phyloP scores from a whole-genome alignment of 2,797 vertebrate species.

The Melanotaenia parkinsoni region DNA sequence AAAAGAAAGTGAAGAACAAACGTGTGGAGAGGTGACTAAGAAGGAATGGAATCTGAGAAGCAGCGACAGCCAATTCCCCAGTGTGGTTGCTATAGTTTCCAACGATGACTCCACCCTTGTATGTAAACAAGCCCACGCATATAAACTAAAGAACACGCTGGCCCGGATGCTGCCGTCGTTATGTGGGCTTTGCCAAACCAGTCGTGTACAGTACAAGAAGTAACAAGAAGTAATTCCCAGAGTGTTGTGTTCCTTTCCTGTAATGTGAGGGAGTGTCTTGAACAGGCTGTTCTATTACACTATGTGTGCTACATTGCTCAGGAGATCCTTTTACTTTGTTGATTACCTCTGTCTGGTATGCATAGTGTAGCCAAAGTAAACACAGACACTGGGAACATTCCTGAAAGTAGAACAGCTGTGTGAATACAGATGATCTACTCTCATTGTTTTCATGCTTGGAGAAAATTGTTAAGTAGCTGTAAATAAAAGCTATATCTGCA shows the following conservation, averaged over 20 bases:
- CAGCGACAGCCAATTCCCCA: conserved; percentile 3
- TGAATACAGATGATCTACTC: too few species aligned
- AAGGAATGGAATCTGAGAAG: conserved; percentile 21
- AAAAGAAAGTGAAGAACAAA: conserved; percentile 9
- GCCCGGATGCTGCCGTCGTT: conserved; percentile 36
- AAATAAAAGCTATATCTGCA: too few species aligned
- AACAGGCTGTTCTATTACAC: conserved; percentile 1
- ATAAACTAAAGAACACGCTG: background rate
- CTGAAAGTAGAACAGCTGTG: background rate
- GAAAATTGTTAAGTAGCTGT: conserved; percentile 1
- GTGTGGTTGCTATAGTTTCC: conserved; percentile 4
- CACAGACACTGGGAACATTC: conserved; percentile 2
- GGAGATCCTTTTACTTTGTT: conserved; percentile 17
- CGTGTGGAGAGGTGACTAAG: conserved; percentile 26
- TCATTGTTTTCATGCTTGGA: background rate
- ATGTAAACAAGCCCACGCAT: conserved; percentile 41
- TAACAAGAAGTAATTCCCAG: conserved; percentile 18
- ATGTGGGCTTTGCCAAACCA: conserved; percentile 30
- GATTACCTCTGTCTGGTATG: conserved; percentile 49
- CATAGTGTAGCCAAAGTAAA: conserved; percentile 13
- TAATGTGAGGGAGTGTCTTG: conserved; percentile 22
- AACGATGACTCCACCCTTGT: conserved; percentile 45
- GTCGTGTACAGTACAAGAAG: background rate
- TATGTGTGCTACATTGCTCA: background rate
- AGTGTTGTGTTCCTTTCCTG: background rate